Evolutionary conservation across 2,113 vertebrate species (phyloP), one percentile per base, ranked within the genome.

Genomic region (Saguinus imperator): DNA sequence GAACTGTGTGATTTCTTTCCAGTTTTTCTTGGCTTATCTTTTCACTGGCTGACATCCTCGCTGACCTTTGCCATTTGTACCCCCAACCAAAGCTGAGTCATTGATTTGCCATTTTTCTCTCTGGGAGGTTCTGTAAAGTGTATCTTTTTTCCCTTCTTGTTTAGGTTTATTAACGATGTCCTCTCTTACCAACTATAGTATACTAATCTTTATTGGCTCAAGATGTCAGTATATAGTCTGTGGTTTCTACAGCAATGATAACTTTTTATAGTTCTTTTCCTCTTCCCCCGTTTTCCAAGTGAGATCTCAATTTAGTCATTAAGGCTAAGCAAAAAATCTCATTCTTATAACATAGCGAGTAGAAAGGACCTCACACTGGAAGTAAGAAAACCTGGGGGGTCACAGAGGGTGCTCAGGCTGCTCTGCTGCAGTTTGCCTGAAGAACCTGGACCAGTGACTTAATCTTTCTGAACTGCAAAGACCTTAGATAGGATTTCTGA

Each of bases 281-380:
- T 73, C 50, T 84, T 88, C 55, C 13, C n/a, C 21, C 14, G 20
- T 89, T 94, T 96, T 57, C 57, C 76, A 80, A 91, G 48, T 87
- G 70, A 93, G 61, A 66, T 66, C 58, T 94, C 91, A 95, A 3
- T 91, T 87, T 93, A 25, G 10, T 76, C 76, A 75, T 55, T 92
- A 72, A 94, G 81, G 50, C 32, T 80, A 61, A 83, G 29, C 29
- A 80, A 66, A 96, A 64, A 82, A 96, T 73, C 61, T 93, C 43
- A 50, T 27, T 73, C 55, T 79, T 94, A 76, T 5, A 75, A 29
- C 16, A 76, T 27, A 90, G 23, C n/a, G 43, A 91, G 25, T 87
- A 57, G 20, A 94, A 87, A 76, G 81, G 23, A 66, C 18, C 40
- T 58, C 35, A 40, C 17, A 35, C 2, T 40, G 57, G 52, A 92